Evolutionary conservation across 1,140 invertebrate genomes (phyloP).

Genomic region (Solenopsis fugax): DNA sequence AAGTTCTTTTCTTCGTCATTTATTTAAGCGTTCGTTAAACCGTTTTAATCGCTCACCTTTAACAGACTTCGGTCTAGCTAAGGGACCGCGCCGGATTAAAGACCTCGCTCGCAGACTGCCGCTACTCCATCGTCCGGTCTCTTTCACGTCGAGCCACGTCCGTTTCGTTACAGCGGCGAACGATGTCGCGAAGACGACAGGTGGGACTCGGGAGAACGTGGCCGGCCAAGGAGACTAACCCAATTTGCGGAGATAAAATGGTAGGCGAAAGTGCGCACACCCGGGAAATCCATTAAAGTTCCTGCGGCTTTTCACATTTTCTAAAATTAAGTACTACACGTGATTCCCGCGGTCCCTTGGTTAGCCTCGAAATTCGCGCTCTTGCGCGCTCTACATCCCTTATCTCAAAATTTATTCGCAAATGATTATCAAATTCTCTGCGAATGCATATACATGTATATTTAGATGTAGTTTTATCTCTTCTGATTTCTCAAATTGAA

Average conservation of each 20-base stretch:
- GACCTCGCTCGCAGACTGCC: slow-evolving; percentile 11
- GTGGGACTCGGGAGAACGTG: slow-evolving; percentile 4
- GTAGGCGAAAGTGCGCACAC: slow-evolving; percentile 59
- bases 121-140: not conserved
- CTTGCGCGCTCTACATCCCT: not conserved
- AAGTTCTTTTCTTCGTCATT: slow-evolving; percentile 46
- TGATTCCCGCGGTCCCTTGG: not conserved
- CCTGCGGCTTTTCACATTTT: slow-evolving; percentile 50
- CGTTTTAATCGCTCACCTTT: slow-evolving; percentile 40
- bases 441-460: not conserved
- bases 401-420: not conserved
- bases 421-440: not conserved
- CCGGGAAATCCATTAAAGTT: slow-evolving; percentile 77
- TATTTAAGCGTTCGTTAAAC: slow-evolving; percentile 53
- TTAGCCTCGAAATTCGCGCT: slow-evolving; percentile 10
- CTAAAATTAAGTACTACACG: slow-evolving; percentile 32
- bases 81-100: not conserved
- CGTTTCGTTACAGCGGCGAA: slow-evolving; percentile 52
- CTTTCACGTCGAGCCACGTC: not conserved
- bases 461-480: not conserved
- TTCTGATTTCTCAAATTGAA: not conserved
- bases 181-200: slow-evolving; percentile 40
- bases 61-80: slow-evolving; percentile 5
- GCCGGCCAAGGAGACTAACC: slow-evolving; percentile 63
- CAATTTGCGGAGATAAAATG: slow-evolving; percentile 74